A percentile compares a stretch with the other conserved stretches of the same genome.
Evolutionary conservation across 2,888 invertebrate genomes (phyloP).

Genomic region (Eristalis pertinax): DNA sequence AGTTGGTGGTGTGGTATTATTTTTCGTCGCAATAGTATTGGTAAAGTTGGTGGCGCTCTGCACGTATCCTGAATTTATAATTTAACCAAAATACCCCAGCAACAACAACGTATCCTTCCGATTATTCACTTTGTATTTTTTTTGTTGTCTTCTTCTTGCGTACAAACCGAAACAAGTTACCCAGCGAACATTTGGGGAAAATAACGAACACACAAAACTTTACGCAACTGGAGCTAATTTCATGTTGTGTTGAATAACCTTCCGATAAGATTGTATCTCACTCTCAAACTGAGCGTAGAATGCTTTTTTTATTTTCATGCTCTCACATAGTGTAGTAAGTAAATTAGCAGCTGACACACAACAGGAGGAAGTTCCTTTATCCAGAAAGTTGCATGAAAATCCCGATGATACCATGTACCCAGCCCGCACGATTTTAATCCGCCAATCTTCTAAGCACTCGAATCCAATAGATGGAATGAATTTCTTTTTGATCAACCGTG

Average conservation of each 20-base stretch:
- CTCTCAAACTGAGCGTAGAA: constrained; percentile 45
- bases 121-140: constrained; percentile 31
- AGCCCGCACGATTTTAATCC: constrained; percentile 38
- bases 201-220: constrained; percentile 34
- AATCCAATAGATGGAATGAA: background rate
- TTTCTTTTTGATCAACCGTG: constrained; percentile 22
- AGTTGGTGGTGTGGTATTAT: constrained; percentile 9
- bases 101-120: constrained; percentile 37
- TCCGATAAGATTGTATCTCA: constrained; percentile 61
- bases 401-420: constrained; percentile 15
- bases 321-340: constrained; percentile 57
- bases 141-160: background rate
- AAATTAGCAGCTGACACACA: constrained; percentile 31
- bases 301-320: constrained; percentile 32
- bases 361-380: constrained; percentile 27
- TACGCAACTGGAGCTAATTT: constrained; percentile 55
- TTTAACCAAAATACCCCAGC: constrained; percentile 30
- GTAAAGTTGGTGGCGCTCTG: constrained; percentile 2
- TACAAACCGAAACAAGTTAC: constrained; percentile 16
- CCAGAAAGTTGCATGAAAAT: constrained; percentile 1
- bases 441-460: constrained; percentile 21
- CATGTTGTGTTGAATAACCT: constrained; percentile 40
- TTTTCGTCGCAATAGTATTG: background rate
- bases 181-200: constrained; percentile 4
- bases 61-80: constrained; percentile 54